Conservation (phyloP, 2,113 vertebrate species). For the Odontesthes bonariensis region DNA sequence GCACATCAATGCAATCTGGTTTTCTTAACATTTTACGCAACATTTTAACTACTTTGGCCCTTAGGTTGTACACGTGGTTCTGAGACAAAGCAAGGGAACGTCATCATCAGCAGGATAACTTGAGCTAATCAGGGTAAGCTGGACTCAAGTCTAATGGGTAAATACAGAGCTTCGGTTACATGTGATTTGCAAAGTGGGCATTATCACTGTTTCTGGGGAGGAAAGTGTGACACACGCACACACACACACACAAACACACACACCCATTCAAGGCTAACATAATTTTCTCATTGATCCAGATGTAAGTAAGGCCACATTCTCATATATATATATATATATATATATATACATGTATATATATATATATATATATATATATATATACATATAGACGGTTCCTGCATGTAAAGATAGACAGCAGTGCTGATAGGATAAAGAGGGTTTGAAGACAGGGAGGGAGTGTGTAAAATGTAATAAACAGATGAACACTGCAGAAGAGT, state of each 20-base stretch:
- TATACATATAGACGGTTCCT: slow-evolving; percentile 46
- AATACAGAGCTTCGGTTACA: slow-evolving; percentile 61
- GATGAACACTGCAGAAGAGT: slow-evolving; percentile 9
- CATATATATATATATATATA: slow-evolving; percentile 17
- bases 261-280: slow-evolving; percentile 8
- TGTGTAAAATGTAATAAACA: slow-evolving; percentile 36
- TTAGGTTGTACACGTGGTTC: neutral
- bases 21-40: no score
- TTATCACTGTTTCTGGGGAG: slow-evolving; percentile 36
- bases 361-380: neutral
- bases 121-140: slow-evolving; percentile 32
- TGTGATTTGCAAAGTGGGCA: slow-evolving; percentile 41
- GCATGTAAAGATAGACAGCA: slow-evolving; percentile 36
- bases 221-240: slow-evolving; percentile 18
- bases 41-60: no score
- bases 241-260: neutral
- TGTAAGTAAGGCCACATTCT: slow-evolving; percentile 16
- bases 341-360: slow-evolving; percentile 55
- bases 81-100: slow-evolving; percentile 9
- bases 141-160: slow-evolving; percentile 31
- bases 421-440: slow-evolving; percentile 38
- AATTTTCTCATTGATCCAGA: slow-evolving; percentile 39
- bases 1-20: no score
- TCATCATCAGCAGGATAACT: slow-evolving; percentile 16
- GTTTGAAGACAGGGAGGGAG: neutral